phyloP scores from a whole-genome alignment of 2,888 invertebrate genomes.

The Caenorhabditis sulstoni region DNA sequence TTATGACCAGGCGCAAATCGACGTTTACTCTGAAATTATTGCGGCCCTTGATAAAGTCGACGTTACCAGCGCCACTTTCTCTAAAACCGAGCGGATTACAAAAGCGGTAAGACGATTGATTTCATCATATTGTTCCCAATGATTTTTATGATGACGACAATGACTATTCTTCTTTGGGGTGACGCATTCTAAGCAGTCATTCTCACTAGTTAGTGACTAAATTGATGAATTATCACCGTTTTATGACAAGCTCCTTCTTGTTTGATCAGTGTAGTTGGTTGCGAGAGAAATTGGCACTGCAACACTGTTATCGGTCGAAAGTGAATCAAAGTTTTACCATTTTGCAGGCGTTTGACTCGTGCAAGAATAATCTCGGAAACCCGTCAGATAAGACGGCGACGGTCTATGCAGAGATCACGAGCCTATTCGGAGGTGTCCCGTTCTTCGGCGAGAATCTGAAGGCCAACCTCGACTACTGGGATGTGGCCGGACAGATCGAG shows the following conservation, averaged over 20 bases:
- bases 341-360: constrained; percentile 61
- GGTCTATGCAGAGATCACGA: constrained; percentile 45
- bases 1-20: constrained; percentile 72
- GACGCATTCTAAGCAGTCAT: too few relatives aligned
- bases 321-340: background rate
- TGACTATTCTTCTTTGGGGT: too few relatives aligned
- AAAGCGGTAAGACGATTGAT: constrained; percentile 57
- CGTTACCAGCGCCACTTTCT: constrained; percentile 32
- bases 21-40: constrained; percentile 68
- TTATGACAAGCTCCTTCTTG: background rate
- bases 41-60: constrained; percentile 60
- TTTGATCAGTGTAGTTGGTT: constrained; percentile 13
- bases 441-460: constrained; percentile 59
- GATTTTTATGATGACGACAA: constrained; percentile 8
- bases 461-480: constrained; percentile 43
- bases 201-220: background rate
- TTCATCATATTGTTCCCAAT: constrained; percentile 16
- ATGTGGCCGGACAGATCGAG: constrained; percentile 60
- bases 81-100: constrained; percentile 70
- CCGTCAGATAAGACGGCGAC: constrained; percentile 20
- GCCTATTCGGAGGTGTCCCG: constrained; percentile 64
- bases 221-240: background rate
- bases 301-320: too few relatives aligned
- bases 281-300: too few relatives aligned
- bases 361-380: constrained; percentile 39